A percentile compares a stretch with the other conserved stretches of the same genome.
These are phyloP conservation scores for Austrolebias charrua DNA, from an alignment of 2,797 vertebrate species.

Conservation along the genomic window DNA sequence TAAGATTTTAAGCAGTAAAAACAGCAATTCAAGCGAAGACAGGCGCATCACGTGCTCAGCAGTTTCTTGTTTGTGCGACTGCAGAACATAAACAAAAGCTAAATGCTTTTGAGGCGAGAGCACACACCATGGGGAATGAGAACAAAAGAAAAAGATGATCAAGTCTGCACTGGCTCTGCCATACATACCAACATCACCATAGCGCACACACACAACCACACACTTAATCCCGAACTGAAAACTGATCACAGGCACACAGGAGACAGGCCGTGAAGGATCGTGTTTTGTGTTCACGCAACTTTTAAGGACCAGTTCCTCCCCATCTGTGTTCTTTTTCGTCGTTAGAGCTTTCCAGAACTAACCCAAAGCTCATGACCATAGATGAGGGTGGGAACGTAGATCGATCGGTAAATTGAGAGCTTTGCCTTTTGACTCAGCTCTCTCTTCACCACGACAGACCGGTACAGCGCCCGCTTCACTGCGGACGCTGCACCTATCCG, in stretches of 20 bases:
- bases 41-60: slow-evolving; percentile 14
- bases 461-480: too few relatives aligned
- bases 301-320: not conserved
- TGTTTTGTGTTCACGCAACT: not conserved
- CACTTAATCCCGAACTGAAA: slow-evolving; percentile 20
- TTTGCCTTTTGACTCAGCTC: too few relatives aligned
- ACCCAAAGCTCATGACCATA: too few relatives aligned
- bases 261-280: slow-evolving; percentile 36
- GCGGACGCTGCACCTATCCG: too few relatives aligned
- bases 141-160: slow-evolving; percentile 53
- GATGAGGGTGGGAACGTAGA: too few relatives aligned
- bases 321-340: not conserved
- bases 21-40: slow-evolving; percentile 22
- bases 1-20: slow-evolving; percentile 23
- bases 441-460: too few relatives aligned
- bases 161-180: slow-evolving; percentile 70
- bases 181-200: slow-evolving; percentile 33
- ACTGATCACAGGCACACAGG: slow-evolving; percentile 38
- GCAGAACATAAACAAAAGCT: slow-evolving; percentile 51
- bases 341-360: slow-evolving; percentile 14
- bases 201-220: not conserved
- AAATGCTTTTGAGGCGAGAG: slow-evolving; percentile 27
- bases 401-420: too few relatives aligned
- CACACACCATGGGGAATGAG: too few relatives aligned
- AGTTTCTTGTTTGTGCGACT: slow-evolving; percentile 27